Percentiles rank a stretch among this genome's conserved stretches.
Evolutionary conservation across 2,113 vertebrate genomes (phyloP).

Genomic region (Shinisaurus crocodilurus): DNA sequence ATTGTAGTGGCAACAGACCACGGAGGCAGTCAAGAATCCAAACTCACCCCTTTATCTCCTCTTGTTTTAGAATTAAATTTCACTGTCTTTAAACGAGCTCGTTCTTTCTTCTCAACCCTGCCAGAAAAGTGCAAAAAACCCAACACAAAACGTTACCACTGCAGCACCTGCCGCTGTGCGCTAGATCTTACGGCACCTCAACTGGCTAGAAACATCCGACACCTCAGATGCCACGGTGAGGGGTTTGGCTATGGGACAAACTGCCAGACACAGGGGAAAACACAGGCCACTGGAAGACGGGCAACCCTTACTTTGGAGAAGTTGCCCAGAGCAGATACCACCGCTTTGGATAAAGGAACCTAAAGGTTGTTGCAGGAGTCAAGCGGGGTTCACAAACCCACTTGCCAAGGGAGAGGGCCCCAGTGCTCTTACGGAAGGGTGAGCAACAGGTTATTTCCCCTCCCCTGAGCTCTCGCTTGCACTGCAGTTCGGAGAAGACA

Average conservation of each 20-base stretch:
- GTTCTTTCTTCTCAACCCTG: conserved; percentile 97
- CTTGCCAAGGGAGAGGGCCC: neutral
- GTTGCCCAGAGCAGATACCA: neutral
- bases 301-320: no score
- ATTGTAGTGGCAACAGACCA: neutral
- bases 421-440: neutral
- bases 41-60: conserved; percentile 95
- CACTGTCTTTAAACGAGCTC: conserved; percentile 96
- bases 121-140: conserved; percentile 33
- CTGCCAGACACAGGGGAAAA: neutral
- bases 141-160: neutral
- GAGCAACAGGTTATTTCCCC: no score
- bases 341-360: neutral
- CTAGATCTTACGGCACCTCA: accelerated
- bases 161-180: neutral
- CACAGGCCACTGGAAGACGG: neutral
- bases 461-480: neutral
- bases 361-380: no score
- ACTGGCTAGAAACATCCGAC: neutral
- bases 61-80: conserved; percentile 97
- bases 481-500: neutral
- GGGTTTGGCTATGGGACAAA: accelerated
- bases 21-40: conserved; percentile 56
- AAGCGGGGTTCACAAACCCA: neutral
- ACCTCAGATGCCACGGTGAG: accelerated